Conservation (phyloP, 2,113 vertebrate genomes). For the Rhynchomys soricoides region DNA sequence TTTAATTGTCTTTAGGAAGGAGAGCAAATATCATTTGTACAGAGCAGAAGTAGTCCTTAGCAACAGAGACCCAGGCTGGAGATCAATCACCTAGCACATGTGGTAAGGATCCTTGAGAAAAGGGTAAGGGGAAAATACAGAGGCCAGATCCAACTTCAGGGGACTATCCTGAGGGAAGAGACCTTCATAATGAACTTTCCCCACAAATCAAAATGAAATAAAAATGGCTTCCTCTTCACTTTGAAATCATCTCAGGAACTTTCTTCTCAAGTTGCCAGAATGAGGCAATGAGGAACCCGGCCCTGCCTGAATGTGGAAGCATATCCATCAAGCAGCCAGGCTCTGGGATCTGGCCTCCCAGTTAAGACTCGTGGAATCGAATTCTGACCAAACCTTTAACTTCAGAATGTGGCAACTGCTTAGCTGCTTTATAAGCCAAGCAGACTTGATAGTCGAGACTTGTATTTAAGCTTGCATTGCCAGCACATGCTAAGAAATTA, state of each 20-base stretch:
- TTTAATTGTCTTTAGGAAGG: slow-evolving; percentile 77
- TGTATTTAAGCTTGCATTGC: not conserved
- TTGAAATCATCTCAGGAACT: not conserved
- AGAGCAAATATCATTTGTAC: slow-evolving; percentile 67
- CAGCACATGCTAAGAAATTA: not conserved
- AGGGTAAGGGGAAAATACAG: not conserved
- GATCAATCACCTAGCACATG: slow-evolving; percentile 66
- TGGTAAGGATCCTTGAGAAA: slow-evolving; percentile 41
- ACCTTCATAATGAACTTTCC: not conserved
- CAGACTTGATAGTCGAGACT: not conserved
- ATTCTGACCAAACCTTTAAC: not conserved
- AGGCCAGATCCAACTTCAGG: not conserved
- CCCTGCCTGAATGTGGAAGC: not conserved
- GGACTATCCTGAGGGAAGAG: not conserved
- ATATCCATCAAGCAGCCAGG: not conserved
- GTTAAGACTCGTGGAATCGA: not conserved
- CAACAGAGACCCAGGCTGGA: slow-evolving; percentile 60
- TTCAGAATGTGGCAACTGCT: not conserved
- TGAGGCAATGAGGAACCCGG: not conserved
- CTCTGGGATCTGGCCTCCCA: no score
- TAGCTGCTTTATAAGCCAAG: not conserved
- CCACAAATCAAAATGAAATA: slow-evolving; percentile 66
- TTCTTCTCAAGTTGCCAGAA: not conserved
- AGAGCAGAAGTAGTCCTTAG: slow-evolving; percentile 73
- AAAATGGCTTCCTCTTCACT: slow-evolving; percentile 52